Conservation (phyloP, 2,797 vertebrate genomes). For the Coracias cyanogaster region DNA sequence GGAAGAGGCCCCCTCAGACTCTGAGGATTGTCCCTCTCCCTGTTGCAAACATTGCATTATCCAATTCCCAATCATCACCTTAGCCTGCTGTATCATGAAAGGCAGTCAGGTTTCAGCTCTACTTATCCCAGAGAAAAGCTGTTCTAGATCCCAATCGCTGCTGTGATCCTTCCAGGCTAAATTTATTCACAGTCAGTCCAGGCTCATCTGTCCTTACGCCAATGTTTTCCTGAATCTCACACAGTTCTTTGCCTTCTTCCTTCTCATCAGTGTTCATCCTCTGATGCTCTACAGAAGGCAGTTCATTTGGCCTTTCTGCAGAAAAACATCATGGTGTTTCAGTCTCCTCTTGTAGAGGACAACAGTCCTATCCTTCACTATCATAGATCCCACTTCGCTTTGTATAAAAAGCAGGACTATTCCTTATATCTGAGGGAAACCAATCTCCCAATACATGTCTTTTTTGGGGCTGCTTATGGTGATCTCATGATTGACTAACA, state of each 20-base stretch:
- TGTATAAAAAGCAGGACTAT: background rate
- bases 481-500: background rate
- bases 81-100: background rate
- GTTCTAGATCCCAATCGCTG: background rate
- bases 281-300: background rate
- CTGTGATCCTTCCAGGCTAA: background rate
- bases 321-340: accelerated
- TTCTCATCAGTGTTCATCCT: background rate
- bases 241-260: background rate
- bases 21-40: background rate
- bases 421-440: background rate
- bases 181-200: background rate
- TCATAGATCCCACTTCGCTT: background rate
- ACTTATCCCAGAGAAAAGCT: background rate
- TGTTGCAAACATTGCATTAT: background rate
- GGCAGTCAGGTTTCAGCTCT: background rate
- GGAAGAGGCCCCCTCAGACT: background rate
- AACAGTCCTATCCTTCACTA: background rate
- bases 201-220: background rate
- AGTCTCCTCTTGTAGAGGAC: background rate
- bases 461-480: background rate
- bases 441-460: background rate
- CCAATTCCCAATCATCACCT: background rate
- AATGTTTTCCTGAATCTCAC: background rate
- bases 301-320: background rate